A percentile compares a stretch with the other conserved stretches of the same genome.
These are phyloP conservation scores for Shargacucullia verbasci DNA, from an alignment of 2,888 invertebrate species.

Conservation along the genomic window DNA sequence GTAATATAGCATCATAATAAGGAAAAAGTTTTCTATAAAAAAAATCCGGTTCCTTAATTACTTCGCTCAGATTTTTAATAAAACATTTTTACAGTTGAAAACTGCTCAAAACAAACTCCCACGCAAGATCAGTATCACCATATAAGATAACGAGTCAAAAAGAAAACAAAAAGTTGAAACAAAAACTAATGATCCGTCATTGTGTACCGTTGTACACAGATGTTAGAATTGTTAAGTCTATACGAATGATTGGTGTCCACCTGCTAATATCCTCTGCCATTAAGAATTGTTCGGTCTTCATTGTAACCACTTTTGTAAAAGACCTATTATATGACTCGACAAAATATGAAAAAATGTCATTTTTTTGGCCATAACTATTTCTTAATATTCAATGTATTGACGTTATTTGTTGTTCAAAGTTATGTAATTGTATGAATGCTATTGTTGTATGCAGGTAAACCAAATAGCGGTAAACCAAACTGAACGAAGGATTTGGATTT, in stretches of 20 bases:
- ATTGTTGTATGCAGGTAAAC: too few species aligned
- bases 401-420: too few species aligned
- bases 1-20: conserved; percentile 12
- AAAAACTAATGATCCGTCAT: conserved; percentile 21
- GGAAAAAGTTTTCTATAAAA: not conserved
- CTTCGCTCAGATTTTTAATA: conserved; percentile 20
- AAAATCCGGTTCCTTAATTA: conserved; percentile 1
- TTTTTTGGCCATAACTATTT: not conserved
- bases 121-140: conserved; percentile 7
- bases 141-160: conserved; percentile 17
- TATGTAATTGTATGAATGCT: too few species aligned
- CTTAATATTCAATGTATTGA: too few species aligned
- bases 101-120: not conserved
- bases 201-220: conserved; percentile 16
- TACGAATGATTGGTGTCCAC: conserved; percentile 4
- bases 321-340: conserved; percentile 2
- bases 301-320: not conserved
- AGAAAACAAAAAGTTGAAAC: conserved; percentile 2
- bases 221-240: conserved; percentile 3
- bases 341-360: not conserved
- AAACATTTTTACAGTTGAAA: conserved; percentile 6
- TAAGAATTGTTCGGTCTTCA: not conserved
- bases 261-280: conserved; percentile 2
- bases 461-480: too few species aligned
- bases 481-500: too few species aligned